Evolutionary conservation across 2,113 vertebrate genomes (phyloP), one percentile per base, ranked within the genome.

Genomic region (Aphyosemion australe): DNA sequence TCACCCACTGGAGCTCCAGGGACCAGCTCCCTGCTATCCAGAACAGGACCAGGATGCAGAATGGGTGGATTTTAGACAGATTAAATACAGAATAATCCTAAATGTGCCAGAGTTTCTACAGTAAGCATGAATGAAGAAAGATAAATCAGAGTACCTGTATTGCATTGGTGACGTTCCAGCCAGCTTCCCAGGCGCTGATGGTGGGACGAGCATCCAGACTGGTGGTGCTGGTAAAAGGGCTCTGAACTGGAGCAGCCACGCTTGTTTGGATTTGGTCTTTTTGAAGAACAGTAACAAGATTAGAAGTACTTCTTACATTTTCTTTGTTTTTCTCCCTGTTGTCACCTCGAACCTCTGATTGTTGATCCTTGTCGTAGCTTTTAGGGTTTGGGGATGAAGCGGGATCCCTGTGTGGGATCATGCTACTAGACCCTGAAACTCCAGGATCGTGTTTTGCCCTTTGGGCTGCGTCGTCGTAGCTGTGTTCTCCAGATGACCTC

Each of bases 151-250:
- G 20, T 71, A 93, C 94, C 91, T 94, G 91, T 65, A 93, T 92
- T 8, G 83, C 91, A 59, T 93, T 92, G 15, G 91, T 94, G 59
- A 94, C 92, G 6, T 94, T 96, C 93, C 91, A 94, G 55, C 90
- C 87, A 26, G 93, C 93, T 85, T 95, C 93, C 92, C 92, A 94
- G 57, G 91, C 85, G 12, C 91, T 94, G 81, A 94, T 92, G 60
- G 72, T 89, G 32, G 65, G 45, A 56, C 63, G 2, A 9, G 51
- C 46, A 54, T 74, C 82, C 76, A 46, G 59, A 80, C 11, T 26
- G 18, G 46, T 18, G 60, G 7, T 16, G 14, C 12, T 6, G 20
- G 55, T 16, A 6, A 1, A 18, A 0, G 19, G 18, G 32, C 10
- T 43, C 62, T 81, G 65, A 54, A 55, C 19, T 76, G 52, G 47